These are phyloP conservation scores for Hirtodrosophila trivittata DNA, from an alignment of 2,888 invertebrate species.

Conservation along the genomic window DNA sequence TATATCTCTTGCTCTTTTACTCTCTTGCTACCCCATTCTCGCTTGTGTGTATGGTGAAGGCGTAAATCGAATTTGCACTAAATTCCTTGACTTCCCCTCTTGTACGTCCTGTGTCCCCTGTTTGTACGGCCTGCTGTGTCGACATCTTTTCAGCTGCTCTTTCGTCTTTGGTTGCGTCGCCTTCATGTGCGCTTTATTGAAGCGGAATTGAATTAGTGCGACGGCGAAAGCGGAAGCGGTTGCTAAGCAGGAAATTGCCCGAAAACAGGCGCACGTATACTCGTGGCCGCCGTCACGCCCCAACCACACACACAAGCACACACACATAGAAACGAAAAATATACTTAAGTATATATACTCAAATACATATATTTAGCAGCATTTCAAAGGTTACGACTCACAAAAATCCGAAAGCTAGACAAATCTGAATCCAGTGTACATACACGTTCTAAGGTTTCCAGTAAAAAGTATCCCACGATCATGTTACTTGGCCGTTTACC, in stretches of 20 bases:
- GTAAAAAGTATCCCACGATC: no score
- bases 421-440: no score
- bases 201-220: constrained; percentile 77
- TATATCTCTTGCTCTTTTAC: no score
- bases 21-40: not conserved
- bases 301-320: constrained; percentile 16
- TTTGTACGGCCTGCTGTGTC: constrained; percentile 31
- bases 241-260: constrained; percentile 81
- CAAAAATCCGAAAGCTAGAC: no score
- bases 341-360: no score
- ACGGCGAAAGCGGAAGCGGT: constrained; percentile 78
- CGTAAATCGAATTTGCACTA: constrained; percentile 77
- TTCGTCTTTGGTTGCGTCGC: constrained; percentile 38
- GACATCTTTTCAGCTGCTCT: constrained; percentile 58
- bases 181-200: constrained; percentile 75
- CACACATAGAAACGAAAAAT: no score
- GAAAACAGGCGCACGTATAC: constrained; percentile 79
- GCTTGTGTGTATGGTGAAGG: constrained; percentile 32
- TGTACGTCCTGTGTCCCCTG: not conserved
- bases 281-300: constrained; percentile 19
- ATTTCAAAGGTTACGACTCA: no score
- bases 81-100: constrained; percentile 56
- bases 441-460: no score
- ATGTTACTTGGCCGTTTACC: no score
- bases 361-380: no score